Percentiles rank a stretch among this genome's conserved stretches.
Evolutionary conservation across 1,140 invertebrate genomes (phyloP).

Genomic region (Drusus annulatus): DNA sequence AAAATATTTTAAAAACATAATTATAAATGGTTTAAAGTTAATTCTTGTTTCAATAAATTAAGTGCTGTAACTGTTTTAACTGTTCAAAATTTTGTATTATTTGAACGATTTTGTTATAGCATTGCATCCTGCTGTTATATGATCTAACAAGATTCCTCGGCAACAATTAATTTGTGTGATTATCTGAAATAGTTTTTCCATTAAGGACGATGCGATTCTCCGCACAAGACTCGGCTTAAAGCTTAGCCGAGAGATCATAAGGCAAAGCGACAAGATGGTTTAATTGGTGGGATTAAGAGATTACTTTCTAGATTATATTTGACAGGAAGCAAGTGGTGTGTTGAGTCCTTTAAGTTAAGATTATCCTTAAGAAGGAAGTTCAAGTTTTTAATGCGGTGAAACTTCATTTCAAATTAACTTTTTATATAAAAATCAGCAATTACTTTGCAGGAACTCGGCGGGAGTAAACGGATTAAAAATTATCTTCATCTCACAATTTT

Average conservation of each 20-base stretch:
- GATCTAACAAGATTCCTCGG: too few relatives aligned
- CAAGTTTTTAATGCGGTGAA: neutral
- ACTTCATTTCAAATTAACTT: neutral
- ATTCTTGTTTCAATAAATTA: too few relatives aligned
- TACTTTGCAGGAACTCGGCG: neutral
- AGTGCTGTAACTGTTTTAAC: too few relatives aligned
- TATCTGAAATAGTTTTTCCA: slow-evolving; percentile 29
- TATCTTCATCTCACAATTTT: neutral
- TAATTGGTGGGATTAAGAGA: slow-evolving; percentile 33
- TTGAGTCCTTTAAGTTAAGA: slow-evolving; percentile 13
- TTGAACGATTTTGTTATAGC: too few relatives aligned
- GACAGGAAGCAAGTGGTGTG: slow-evolving; percentile 16
- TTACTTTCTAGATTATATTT: slow-evolving; percentile 12
- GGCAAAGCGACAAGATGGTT: slow-evolving; percentile 16
- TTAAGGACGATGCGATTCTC: neutral
- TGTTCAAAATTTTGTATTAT: too few relatives aligned
- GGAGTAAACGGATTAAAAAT: too few relatives aligned
- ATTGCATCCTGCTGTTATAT: too few relatives aligned
- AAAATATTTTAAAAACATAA: too few relatives aligned
- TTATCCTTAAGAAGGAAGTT: neutral
- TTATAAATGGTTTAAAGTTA: too few relatives aligned
- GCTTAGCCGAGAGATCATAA: slow-evolving; percentile 6
- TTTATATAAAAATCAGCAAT: neutral
- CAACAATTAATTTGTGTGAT: neutral
- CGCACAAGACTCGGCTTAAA: neutral